Base-by-base conservation (phyloP, 2,888 invertebrate genomes). In the Tenthredo amoena region DNA sequence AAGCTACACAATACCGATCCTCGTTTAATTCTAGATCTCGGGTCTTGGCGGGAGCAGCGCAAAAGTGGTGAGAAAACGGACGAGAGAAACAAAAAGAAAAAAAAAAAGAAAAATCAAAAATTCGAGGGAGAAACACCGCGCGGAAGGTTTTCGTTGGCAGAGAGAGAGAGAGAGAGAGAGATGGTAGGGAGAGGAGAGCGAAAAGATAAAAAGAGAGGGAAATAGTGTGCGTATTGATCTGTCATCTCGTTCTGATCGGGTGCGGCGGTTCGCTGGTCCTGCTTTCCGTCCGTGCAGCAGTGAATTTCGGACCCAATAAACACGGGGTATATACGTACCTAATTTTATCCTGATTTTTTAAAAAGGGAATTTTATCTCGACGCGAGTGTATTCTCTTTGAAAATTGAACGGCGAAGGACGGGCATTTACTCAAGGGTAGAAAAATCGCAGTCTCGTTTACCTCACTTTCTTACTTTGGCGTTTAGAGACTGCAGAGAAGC, bases 221-320 rank as follows among this genome's bases (percentile, higher is more conserved):
- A 50, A 55, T 47, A 77, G 77, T 15, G 85, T 87, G 87, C 85
- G 89, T 91, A 91, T 91, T 90, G 90, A 90, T 91, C 90, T 89
- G 88, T 90, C 90, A 90, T 91, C 89, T 81, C 77, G 77, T 77
- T 81, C 81, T 81, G 62, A 81, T 81, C 81, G 81, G 81, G 37
- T 65, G 81, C 40, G 77, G 50, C 55, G 77, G 47, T 50, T 77
- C 43, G 76, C 65, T 76, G 84, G 85, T 82, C 34, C 55, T 68
- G 85, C 68, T 21, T 50, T 68, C 58, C 50, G 43, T 82, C 72
- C 84, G 62, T 50, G 43, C 72, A 40, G 71, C 55, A 68, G 58
- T 72, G 50, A 86, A 86, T 81, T 85, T 76, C 15, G 83, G 83
- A 85, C 65, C 76, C 81, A 55, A 84, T 85, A 82, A 81, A 72